phyloP scores from a whole-genome alignment of 2,888 invertebrate genomes.

The Linnaemya tessellans region DNA sequence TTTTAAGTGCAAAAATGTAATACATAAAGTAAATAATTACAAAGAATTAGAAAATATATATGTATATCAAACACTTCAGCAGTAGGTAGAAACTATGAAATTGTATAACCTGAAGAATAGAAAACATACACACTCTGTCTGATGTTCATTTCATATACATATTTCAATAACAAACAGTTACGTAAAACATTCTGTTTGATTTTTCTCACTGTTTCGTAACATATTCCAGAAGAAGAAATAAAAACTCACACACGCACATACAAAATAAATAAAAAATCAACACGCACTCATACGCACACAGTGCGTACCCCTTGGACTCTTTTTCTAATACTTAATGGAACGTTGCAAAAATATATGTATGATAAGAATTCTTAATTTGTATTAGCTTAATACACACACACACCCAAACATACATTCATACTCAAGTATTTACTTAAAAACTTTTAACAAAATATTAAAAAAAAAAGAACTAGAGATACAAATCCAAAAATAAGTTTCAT shows the following conservation, averaged over 20 bases:
- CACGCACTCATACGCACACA: background rate
- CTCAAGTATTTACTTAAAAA: background rate
- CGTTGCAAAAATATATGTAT: background rate
- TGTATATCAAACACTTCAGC: no score
- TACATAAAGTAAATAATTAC: no score
- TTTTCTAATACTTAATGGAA: background rate
- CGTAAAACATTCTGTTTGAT: background rate
- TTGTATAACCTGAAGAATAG: no score
- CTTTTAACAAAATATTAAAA: background rate
- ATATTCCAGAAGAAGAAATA: background rate
- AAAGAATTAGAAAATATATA: no score
- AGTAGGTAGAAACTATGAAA: no score
- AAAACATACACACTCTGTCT: no score
- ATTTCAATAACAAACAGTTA: background rate
- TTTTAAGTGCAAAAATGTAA: no score
- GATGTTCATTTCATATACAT: background rate
- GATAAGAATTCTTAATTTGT: background rate
- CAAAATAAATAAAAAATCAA: background rate
- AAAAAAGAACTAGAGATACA: background rate
- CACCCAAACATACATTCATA: no score
- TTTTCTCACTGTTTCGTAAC: background rate
- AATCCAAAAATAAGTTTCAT: slow-evolving; percentile 16
- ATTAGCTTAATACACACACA: background rate
- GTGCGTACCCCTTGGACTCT: background rate
- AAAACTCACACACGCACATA: background rate